Conservation (phyloP, 2,888 invertebrate genomes). For the Mactromeris polynyma region DNA sequence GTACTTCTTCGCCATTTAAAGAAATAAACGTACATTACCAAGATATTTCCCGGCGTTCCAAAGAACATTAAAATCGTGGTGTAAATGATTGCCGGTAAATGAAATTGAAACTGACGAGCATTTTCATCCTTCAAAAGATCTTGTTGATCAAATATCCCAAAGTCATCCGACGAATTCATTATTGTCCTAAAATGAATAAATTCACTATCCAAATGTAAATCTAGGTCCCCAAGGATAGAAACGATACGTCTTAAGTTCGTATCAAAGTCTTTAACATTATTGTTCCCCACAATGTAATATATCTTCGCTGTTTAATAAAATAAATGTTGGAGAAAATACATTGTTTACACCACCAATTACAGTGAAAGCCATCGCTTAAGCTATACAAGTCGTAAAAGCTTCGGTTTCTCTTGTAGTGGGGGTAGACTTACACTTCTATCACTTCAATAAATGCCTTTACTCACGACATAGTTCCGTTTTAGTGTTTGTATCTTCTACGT, state of each 20-base stretch:
- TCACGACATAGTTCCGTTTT: neutral
- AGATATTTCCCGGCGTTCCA: slow-evolving; percentile 72
- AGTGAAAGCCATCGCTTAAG: neutral
- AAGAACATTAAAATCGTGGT: slow-evolving; percentile 68
- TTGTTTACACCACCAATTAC: neutral
- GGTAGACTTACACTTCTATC: neutral
- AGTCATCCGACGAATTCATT: neutral
- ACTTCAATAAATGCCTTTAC: neutral
- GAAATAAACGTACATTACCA: slow-evolving; percentile 72
- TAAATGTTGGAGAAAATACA: neutral
- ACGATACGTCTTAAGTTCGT: neutral
- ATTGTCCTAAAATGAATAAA: neutral
- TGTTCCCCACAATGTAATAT: neutral
- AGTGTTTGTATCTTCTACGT: neutral
- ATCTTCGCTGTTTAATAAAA: neutral
- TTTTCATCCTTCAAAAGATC: slow-evolving; percentile 10
- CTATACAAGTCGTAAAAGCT: neutral
- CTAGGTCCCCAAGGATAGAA: neutral
- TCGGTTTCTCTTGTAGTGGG: neutral
- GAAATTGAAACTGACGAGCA: slow-evolving; percentile 19
- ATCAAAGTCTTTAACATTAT: neutral
- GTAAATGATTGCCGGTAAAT: slow-evolving; percentile 70
- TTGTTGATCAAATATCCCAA: neutral
- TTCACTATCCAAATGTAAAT: neutral
- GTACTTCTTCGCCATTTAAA: slow-evolving; percentile 72